Evolutionary conservation across 1,140 invertebrate genomes (phyloP).

Genomic region (Lordiphosa stackelbergi): DNA sequence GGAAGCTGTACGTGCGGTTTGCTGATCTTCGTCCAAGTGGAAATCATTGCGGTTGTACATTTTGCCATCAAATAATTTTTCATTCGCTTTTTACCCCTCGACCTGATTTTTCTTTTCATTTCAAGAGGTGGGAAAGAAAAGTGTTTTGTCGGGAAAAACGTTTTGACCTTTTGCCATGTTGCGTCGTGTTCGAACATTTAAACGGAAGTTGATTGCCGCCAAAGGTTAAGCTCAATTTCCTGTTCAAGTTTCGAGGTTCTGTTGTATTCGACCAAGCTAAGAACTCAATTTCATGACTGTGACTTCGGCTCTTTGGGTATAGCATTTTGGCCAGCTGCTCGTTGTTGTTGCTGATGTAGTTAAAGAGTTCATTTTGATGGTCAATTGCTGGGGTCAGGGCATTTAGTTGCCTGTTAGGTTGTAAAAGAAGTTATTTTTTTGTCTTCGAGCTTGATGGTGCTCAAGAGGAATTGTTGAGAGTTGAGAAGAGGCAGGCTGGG

Average conservation of each 20-base stretch:
- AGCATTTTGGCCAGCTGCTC: constrained; percentile 11
- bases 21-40: constrained; percentile 33
- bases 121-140: constrained; percentile 43
- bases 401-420: constrained; percentile 41
- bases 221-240: constrained; percentile 72
- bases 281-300: constrained; percentile 54
- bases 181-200: constrained; percentile 71
- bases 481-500: background rate
- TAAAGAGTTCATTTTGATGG: constrained; percentile 50
- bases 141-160: constrained; percentile 59
- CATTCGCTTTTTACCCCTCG: constrained; percentile 65
- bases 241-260: constrained; percentile 39
- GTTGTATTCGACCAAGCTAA: constrained; percentile 33
- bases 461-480: constrained; percentile 19
- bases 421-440: constrained; percentile 42
- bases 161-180: constrained; percentile 63
- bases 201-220: constrained; percentile 73
- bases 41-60: constrained; percentile 69
- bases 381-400: constrained; percentile 45
- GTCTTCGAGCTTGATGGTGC: constrained; percentile 17
- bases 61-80: constrained; percentile 73
- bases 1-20: constrained; percentile 60
- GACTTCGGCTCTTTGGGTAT: constrained; percentile 27
- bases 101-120: constrained; percentile 73
- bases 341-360: constrained; percentile 36